Percentiles rank a stretch among this genome's conserved stretches.
phyloP scores from a whole-genome alignment of 2,797 vertebrate species.

The Sus cebifrons region DNA sequence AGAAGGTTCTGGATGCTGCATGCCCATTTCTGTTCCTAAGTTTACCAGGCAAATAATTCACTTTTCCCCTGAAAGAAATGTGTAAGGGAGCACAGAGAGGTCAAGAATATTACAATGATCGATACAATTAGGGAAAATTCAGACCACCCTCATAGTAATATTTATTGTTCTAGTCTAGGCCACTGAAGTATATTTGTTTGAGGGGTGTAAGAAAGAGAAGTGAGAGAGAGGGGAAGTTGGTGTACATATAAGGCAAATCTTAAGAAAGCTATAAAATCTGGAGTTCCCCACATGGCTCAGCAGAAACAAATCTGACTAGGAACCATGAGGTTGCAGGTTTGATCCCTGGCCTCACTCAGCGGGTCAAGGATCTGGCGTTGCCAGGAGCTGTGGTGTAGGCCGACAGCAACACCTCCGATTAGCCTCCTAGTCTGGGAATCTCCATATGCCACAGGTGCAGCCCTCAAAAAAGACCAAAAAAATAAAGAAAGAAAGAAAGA shows the following conservation, averaged over 20 bases:
- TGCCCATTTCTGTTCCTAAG: background rate
- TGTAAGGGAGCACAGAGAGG: background rate
- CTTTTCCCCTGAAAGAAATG: background rate
- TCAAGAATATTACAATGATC: background rate
- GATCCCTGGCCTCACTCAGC: too few species aligned
- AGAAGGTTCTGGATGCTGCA: background rate
- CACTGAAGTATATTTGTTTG: background rate
- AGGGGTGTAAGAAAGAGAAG: background rate
- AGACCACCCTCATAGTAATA: background rate
- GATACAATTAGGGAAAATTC: conserved; percentile 8
- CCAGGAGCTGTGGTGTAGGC: too few species aligned
- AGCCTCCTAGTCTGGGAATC: too few species aligned
- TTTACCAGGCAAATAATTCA: conserved; percentile 17
- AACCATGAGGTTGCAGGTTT: too few species aligned
- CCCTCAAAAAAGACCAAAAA: too few species aligned
- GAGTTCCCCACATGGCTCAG: too few species aligned
- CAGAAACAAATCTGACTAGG: too few species aligned
- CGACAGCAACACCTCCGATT: too few species aligned
- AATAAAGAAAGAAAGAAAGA: background rate
- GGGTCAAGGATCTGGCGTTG: too few species aligned
- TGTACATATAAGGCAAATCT: background rate
- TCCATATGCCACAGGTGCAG: too few species aligned
- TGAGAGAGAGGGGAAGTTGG: conserved; percentile 1
- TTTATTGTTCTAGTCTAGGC: background rate
- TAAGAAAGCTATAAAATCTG: conserved; percentile 26